phyloP scores from a whole-genome alignment of 2,888 invertebrate genomes.

The Folsomia manolachei region DNA sequence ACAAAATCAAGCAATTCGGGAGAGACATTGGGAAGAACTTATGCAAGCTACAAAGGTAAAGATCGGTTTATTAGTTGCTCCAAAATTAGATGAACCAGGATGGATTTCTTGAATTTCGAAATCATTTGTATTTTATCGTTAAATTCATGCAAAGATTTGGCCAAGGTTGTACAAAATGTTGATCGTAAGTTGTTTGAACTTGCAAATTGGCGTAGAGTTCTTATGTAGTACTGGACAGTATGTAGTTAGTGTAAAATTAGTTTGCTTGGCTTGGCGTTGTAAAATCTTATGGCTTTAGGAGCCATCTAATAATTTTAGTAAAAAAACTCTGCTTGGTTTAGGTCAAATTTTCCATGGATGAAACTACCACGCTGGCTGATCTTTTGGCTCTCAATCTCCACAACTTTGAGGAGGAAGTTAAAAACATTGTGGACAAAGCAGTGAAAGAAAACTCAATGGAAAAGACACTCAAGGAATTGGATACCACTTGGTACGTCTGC shows the following conservation, averaged over 20 bases:
- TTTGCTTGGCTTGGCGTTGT: not conserved
- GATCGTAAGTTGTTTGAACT: constrained; percentile 26
- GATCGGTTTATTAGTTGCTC: not conserved
- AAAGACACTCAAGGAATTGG: constrained; percentile 83
- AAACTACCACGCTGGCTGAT: constrained; percentile 86
- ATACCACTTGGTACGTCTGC: constrained; percentile 84
- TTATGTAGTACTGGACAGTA: not conserved
- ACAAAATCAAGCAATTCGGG: constrained; percentile 92
- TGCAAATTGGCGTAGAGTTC: no score
- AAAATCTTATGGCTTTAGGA: not conserved
- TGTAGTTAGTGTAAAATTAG: not conserved
- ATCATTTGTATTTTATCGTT: not conserved
- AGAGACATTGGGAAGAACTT: constrained; percentile 94
- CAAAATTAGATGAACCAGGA: no score
- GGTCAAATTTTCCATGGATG: constrained; percentile 82
- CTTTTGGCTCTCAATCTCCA: constrained; percentile 86
- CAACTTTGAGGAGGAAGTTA: constrained; percentile 95
- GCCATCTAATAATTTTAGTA: no score
- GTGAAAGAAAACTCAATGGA: constrained; percentile 99
- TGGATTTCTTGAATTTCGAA: no score
- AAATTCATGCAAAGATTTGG: constrained; percentile 31
- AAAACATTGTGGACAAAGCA: constrained; percentile 95
- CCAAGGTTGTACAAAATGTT: constrained; percentile 31
- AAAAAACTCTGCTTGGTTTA: no score
- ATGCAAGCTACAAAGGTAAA: constrained; percentile 85